These are phyloP conservation scores for Diachasma alloeum DNA, from an alignment of 1,140 invertebrate species.

Conservation along the genomic window DNA sequence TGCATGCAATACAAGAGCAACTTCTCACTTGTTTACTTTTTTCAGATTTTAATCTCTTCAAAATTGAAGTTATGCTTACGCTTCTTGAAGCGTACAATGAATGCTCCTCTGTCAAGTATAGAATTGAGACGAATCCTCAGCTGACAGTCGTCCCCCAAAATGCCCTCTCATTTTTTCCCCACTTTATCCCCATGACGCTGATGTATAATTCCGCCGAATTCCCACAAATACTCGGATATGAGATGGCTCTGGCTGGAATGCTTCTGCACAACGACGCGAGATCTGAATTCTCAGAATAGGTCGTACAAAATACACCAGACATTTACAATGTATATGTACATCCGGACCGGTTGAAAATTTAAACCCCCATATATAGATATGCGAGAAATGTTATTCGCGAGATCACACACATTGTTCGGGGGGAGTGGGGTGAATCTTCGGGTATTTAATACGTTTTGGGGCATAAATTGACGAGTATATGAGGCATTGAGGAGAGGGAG, in stretches of 20 bases:
- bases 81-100: no score
- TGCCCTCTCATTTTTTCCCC: not conserved
- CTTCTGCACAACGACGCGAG: not conserved
- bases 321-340: constrained; percentile 58
- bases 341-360: constrained; percentile 53
- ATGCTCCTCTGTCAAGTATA: no score
- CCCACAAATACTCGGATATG: not conserved
- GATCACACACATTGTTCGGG: constrained; percentile 38
- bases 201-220: not conserved
- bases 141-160: not conserved
- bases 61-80: no score
- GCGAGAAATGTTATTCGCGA: constrained; percentile 4
- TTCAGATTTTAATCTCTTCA: no score
- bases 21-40: no score
- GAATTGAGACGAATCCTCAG: no score
- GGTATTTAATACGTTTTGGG: constrained; percentile 59
- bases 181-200: not conserved
- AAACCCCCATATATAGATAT: constrained; percentile 50
- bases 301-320: constrained; percentile 45
- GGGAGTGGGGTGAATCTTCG: constrained; percentile 30
- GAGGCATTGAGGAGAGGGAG: constrained; percentile 52
- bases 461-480: constrained; percentile 63
- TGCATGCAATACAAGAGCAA: no score
- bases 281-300: constrained; percentile 55
- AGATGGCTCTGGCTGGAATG: not conserved